These are phyloP conservation scores for Lampris megalopsis DNA, from an alignment of 2,113 vertebrate genomes.

Conservation along the genomic window DNA sequence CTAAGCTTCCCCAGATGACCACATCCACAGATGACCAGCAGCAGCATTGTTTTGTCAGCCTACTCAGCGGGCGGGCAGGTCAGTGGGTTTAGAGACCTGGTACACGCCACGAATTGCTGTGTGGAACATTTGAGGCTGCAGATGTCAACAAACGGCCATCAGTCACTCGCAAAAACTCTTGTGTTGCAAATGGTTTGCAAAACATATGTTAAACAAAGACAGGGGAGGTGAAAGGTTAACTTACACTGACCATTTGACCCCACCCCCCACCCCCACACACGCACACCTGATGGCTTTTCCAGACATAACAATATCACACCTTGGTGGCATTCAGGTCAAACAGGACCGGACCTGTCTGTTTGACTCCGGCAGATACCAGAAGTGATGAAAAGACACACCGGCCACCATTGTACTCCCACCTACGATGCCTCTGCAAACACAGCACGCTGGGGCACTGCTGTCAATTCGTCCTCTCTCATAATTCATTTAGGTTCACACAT, in stretches of 20 bases:
- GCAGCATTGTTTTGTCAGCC: conserved; percentile 1
- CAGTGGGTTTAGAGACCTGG: conserved; percentile 25
- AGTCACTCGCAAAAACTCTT: neutral
- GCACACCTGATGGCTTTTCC: conserved; percentile 28
- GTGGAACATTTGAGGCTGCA: conserved; percentile 17
- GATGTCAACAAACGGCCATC: conserved; percentile 42
- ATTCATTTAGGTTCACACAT: conserved; percentile 14
- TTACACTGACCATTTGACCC: conserved; percentile 51
- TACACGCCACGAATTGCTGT: conserved; percentile 9
- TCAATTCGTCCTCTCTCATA: neutral
- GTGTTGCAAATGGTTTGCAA: conserved; percentile 16
- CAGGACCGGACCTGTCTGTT: conserved; percentile 59
- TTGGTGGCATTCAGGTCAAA: conserved; percentile 42
- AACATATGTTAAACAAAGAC: conserved; percentile 29
- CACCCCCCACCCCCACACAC: neutral
- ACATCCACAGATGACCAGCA: conserved; percentile 36
- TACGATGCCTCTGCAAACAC: conserved; percentile 39
- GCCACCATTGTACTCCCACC: neutral
- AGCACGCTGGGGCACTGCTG: neutral
- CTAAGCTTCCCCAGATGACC: conserved; percentile 37
- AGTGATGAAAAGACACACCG: neutral
- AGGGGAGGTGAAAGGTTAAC: conserved; percentile 6
- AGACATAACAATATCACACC: conserved; percentile 57
- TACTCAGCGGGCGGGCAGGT: conserved; percentile 23
- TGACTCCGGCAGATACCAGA: conserved; percentile 29